These are phyloP conservation scores for Uropetala carovei DNA, from an alignment of 2,888 invertebrate species.

Conservation along the genomic window DNA sequence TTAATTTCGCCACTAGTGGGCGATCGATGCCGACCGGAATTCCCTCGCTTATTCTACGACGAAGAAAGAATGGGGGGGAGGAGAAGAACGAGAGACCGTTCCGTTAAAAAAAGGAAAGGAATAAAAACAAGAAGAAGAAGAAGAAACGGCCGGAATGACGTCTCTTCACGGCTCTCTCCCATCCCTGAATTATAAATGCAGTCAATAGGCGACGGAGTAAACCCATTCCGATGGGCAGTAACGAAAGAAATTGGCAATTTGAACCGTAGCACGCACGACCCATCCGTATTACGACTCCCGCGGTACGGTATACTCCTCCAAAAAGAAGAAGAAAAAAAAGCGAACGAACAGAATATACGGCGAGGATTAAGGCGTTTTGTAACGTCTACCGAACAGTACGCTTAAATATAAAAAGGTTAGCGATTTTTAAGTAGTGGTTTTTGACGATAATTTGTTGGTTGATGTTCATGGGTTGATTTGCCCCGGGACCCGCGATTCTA, in stretches of 20 bases:
- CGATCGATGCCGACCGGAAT: not conserved
- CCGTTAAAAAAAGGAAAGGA: not conserved
- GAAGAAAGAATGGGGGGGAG: not conserved
- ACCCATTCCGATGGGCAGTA: not conserved
- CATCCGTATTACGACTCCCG: not conserved
- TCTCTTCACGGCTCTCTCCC: not conserved
- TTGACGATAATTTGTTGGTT: no score
- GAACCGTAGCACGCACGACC: not conserved
- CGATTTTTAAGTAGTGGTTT: no score
- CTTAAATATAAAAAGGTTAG: no score
- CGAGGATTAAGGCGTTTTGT: no score
- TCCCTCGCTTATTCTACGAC: not conserved
- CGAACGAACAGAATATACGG: no score
- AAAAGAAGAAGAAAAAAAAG: not conserved
- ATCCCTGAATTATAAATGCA: not conserved
- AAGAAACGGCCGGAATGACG: not conserved
- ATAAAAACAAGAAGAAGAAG: no score
- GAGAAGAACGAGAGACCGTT: not conserved
- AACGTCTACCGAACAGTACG: no score
- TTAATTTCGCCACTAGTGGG: not conserved
- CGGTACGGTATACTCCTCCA: not conserved
- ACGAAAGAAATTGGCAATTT: not conserved
- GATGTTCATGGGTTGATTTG: no score
- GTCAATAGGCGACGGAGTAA: constrained; percentile 18
- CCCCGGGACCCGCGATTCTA: no score